phyloP scores from a whole-genome alignment of 2,113 vertebrate genomes.

The Stigmatopora nigra region DNA sequence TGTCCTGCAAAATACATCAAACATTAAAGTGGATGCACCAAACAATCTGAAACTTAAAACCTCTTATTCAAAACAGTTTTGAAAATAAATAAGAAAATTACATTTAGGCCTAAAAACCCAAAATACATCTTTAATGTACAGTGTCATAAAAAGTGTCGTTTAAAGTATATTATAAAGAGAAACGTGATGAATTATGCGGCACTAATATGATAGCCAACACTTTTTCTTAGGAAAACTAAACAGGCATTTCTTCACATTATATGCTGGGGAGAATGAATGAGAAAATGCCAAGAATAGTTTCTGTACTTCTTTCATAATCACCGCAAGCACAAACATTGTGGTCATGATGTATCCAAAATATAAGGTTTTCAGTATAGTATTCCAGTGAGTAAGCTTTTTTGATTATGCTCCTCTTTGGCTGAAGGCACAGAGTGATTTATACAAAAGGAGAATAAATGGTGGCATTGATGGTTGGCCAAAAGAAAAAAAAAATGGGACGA shows the following conservation, averaged over 20 bases:
- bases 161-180: too few relatives aligned
- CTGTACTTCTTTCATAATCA: background rate
- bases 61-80: background rate
- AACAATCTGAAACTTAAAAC: conserved; percentile 4
- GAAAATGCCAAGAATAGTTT: background rate
- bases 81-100: too few relatives aligned
- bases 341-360: background rate
- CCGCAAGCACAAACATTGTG: background rate
- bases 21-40: conserved; percentile 9
- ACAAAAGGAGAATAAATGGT: conserved; percentile 11
- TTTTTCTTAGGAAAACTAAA: background rate
- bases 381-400: conserved; percentile 7
- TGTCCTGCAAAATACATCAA: conserved; percentile 73
- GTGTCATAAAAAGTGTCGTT: too few relatives aligned
- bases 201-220: background rate
- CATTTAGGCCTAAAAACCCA: too few relatives aligned
- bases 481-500: conserved; percentile 22
- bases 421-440: conserved; percentile 24
- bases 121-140: too few relatives aligned
- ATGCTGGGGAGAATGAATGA: background rate
- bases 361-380: background rate
- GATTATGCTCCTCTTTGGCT: conserved; percentile 19
- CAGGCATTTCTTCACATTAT: background rate
- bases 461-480: conserved; percentile 20
- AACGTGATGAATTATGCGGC: too few relatives aligned